Evolutionary conservation across 2,888 invertebrate species (phyloP).

Genomic region (Onchidella celtica): DNA sequence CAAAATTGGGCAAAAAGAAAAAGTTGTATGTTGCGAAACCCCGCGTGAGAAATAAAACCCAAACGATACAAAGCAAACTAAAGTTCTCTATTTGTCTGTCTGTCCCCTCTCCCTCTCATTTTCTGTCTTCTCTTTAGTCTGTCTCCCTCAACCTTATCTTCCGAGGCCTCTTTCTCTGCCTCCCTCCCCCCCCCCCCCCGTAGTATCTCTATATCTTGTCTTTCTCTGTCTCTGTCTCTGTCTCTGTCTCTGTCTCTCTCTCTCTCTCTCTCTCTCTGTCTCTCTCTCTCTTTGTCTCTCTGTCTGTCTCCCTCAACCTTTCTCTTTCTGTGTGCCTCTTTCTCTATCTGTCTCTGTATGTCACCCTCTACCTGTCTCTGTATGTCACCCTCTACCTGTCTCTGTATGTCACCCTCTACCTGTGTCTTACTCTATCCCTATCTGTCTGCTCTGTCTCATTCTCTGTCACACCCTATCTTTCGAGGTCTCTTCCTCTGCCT

Average conservation of each 20-base stretch:
- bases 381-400: not conserved
- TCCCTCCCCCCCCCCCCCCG: not conserved
- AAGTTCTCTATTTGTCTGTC: not conserved
- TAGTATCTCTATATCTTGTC: not conserved
- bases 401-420: constrained; percentile 16
- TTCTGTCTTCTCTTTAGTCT: constrained; percentile 8
- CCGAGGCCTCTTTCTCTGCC: not conserved
- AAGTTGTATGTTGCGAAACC: too few relatives aligned
- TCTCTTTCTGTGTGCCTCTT: not conserved
- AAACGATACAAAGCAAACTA: too few relatives aligned
- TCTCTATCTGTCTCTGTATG: not conserved
- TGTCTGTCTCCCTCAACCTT: not conserved
- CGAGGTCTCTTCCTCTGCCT: too few relatives aligned
- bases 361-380: constrained; percentile 22
- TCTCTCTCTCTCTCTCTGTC: not conserved
- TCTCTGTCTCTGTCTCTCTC: not conserved
- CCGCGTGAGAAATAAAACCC: too few relatives aligned
- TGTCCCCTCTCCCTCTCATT: too few relatives aligned
- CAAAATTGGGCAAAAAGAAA: too few relatives aligned
- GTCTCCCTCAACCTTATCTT: too few relatives aligned
- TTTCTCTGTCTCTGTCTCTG: not conserved
- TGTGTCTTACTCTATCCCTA: not conserved
- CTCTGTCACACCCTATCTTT: too few relatives aligned
- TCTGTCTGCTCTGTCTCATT: not conserved
- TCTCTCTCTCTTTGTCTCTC: not conserved